phyloP scores from a whole-genome alignment of 2,797 vertebrate genomes.

The Molossus alvarezi region DNA sequence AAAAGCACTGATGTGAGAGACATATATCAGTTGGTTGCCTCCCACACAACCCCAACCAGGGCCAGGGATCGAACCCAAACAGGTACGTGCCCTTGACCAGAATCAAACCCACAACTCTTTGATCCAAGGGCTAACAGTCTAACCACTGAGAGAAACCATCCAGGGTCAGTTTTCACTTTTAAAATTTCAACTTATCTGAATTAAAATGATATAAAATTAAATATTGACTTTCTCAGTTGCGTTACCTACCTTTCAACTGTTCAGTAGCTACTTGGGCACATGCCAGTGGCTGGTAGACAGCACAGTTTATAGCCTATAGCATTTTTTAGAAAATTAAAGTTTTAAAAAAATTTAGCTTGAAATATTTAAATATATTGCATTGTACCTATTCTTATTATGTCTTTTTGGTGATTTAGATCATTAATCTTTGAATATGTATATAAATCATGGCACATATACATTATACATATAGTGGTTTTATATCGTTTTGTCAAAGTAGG shows the following conservation, averaged over 20 bases:
- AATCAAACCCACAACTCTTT: no score
- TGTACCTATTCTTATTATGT: neutral
- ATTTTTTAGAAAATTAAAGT: neutral
- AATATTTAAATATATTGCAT: neutral
- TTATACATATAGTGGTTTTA: neutral
- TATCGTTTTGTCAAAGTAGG: neutral
- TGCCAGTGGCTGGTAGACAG: neutral
- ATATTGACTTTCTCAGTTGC: neutral
- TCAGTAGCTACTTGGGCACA: neutral
- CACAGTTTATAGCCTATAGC: neutral
- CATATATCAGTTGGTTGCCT: no score
- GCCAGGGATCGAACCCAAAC: no score
- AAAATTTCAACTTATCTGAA: conserved; percentile 8
- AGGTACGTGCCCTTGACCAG: no score
- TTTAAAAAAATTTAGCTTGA: neutral
- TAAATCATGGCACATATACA: neutral
- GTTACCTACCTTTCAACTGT: neutral
- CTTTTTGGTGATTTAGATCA: neutral
- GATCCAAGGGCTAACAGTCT: no score
- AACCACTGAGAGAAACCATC: no score
- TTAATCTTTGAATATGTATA: neutral
- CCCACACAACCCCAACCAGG: no score
- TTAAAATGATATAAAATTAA: conserved; percentile 15
- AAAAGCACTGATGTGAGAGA: no score
- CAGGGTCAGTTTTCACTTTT: neutral